Percentiles rank a stretch among this genome's conserved stretches.
phyloP scores from a whole-genome alignment of 2,113 vertebrate genomes.

The Capreolus pygargus region DNA sequence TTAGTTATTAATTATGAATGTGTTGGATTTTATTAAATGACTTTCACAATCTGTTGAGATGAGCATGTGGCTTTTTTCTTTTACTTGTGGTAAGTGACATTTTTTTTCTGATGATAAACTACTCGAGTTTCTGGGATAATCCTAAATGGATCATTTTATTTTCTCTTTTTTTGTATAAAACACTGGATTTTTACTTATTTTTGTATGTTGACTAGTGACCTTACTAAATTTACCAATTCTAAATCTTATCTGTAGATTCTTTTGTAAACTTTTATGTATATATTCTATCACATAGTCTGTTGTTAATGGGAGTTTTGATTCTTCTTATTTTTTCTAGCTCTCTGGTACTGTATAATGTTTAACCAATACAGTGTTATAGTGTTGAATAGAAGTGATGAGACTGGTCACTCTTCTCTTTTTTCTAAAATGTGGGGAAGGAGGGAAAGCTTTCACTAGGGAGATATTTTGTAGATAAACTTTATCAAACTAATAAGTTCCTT shows the following conservation, averaged over 20 bases:
- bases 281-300: not conserved
- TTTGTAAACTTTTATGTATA: not conserved
- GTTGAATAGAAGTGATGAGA: not conserved
- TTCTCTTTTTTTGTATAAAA: not conserved
- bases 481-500: not conserved
- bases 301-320: not conserved
- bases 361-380: not conserved
- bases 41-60: not conserved
- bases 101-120: not conserved
- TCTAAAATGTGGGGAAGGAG: not conserved
- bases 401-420: not conserved
- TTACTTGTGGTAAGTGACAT: not conserved
- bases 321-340: not conserved
- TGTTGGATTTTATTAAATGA: slow-evolving; percentile 6
- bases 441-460: not conserved
- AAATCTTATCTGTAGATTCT: not conserved
- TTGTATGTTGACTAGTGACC: not conserved
- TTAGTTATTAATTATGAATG: not conserved
- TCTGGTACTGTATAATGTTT: not conserved
- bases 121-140: not conserved
- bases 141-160: not conserved
- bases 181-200: not conserved
- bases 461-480: not conserved
- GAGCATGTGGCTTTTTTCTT: not conserved
- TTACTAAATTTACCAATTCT: not conserved